Evolutionary conservation across 2,888 invertebrate genomes (phyloP).

Genomic region (Mesorhabditis sp.): DNA sequence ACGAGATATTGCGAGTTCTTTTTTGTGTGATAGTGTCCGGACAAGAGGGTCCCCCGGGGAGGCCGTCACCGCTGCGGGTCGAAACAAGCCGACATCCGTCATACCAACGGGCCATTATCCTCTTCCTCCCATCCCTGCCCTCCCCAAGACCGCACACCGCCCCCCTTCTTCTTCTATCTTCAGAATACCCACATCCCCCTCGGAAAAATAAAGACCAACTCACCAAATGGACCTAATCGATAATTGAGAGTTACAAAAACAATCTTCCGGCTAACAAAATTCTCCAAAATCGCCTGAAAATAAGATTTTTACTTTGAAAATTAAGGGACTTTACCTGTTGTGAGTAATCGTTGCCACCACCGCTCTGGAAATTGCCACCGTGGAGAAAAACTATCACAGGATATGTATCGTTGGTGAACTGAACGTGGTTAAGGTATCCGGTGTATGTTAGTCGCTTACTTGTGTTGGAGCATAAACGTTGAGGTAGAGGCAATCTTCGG

Average conservation of each 20-base stretch:
- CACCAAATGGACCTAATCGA: constrained; percentile 81
- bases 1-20: too few relatives aligned
- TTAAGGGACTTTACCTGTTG: constrained; percentile 19
- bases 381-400: constrained; percentile 94
- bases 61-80: too few relatives aligned
- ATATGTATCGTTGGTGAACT: constrained; percentile 63
- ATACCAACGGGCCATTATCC: too few relatives aligned
- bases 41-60: too few relatives aligned
- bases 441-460: constrained; percentile 44
- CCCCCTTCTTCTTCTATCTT: too few relatives aligned
- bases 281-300: constrained; percentile 48
- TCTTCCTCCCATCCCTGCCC: too few relatives aligned
- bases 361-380: constrained; percentile 84
- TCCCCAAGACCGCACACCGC: too few relatives aligned
- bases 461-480: constrained; percentile 81
- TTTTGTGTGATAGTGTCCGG: too few relatives aligned
- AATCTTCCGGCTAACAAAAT: constrained; percentile 71
- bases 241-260: constrained; percentile 91
- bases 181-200: too few relatives aligned
- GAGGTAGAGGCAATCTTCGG: constrained; percentile 86
- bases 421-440: constrained; percentile 6
- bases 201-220: constrained; percentile 9
- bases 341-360: constrained; percentile 59
- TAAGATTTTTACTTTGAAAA: not conserved
- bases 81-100: too few relatives aligned